A percentile compares a stretch with the other conserved stretches of the same genome.
Evolutionary conservation across 2,888 invertebrate species (phyloP).

Genomic region (Macropis europaea): DNA sequence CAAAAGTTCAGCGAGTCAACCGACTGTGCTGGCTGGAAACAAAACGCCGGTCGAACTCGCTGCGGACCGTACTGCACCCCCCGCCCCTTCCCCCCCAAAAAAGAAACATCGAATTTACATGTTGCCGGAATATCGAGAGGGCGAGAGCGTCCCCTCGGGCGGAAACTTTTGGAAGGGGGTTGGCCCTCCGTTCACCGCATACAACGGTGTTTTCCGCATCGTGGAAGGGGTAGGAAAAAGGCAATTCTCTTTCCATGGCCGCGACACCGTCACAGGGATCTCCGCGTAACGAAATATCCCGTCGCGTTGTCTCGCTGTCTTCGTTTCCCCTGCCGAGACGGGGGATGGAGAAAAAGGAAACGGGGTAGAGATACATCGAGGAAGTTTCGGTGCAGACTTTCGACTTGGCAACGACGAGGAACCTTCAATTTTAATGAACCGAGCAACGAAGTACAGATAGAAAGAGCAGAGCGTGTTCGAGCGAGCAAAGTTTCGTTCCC

Average conservation of each 20-base stretch:
- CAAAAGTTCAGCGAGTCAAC: too few species aligned
- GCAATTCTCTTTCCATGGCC: slow-evolving; percentile 28
- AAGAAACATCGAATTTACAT: slow-evolving; percentile 27
- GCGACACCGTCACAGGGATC: slow-evolving; percentile 14
- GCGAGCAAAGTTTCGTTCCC: slow-evolving; percentile 35
- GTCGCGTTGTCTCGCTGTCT: slow-evolving; percentile 40
- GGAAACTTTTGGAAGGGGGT: slow-evolving; percentile 23
- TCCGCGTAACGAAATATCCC: slow-evolving; percentile 38
- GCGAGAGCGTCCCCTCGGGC: background rate
- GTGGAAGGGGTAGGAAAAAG: background rate
- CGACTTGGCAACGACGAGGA: slow-evolving; percentile 60
- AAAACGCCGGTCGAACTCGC: too few species aligned
- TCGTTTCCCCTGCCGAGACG: slow-evolving; percentile 9
- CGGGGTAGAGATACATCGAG: slow-evolving; percentile 32
- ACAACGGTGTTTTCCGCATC: slow-evolving; percentile 12
- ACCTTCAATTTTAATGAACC: slow-evolving; percentile 67
- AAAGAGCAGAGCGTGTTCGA: slow-evolving; percentile 15
- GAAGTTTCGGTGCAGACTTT: slow-evolving; percentile 58
- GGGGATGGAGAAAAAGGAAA: background rate
- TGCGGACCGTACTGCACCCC: too few species aligned
- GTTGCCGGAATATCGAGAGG: slow-evolving; percentile 33
- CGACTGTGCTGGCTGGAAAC: too few species aligned
- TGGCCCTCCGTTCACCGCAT: background rate
- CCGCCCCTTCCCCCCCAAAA: background rate
- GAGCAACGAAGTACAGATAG: slow-evolving; percentile 39